phyloP scores from a whole-genome alignment of 1,140 invertebrate species.

The Nasonia vitripennis region DNA sequence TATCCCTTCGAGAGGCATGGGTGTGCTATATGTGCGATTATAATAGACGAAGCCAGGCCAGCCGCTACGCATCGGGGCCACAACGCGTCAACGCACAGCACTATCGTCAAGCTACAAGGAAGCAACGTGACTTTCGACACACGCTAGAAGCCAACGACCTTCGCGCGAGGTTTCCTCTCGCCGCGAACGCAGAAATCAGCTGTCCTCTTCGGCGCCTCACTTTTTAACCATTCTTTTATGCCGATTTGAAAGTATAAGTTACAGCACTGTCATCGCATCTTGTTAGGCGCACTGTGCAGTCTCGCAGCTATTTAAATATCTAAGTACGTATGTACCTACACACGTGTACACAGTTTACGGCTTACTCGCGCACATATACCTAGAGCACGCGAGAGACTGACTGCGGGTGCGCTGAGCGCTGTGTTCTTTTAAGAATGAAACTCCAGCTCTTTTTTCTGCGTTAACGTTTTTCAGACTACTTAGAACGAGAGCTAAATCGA shows the following conservation, averaged over 20 bases:
- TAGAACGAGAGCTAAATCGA: background rate
- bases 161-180: background rate
- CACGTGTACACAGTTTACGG: background rate
- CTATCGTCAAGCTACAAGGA: background rate
- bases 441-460: background rate
- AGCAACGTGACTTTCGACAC: constrained; percentile 11
- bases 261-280: background rate
- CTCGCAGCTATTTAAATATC: background rate
- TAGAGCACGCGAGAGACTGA: too few species aligned
- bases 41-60: too few species aligned
- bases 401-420: too few species aligned
- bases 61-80: too few species aligned
- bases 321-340: background rate
- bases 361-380: background rate
- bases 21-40: too few species aligned
- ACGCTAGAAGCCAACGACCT: background rate
- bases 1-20: background rate
- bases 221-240: background rate
- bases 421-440: too few species aligned
- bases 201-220: background rate
- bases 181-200: background rate
- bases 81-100: background rate
- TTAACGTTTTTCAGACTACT: background rate
- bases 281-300: background rate
- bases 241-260: background rate